Base-by-base conservation (phyloP, 2,797 vertebrate species). In the Ctenopoma multispine region DNA sequence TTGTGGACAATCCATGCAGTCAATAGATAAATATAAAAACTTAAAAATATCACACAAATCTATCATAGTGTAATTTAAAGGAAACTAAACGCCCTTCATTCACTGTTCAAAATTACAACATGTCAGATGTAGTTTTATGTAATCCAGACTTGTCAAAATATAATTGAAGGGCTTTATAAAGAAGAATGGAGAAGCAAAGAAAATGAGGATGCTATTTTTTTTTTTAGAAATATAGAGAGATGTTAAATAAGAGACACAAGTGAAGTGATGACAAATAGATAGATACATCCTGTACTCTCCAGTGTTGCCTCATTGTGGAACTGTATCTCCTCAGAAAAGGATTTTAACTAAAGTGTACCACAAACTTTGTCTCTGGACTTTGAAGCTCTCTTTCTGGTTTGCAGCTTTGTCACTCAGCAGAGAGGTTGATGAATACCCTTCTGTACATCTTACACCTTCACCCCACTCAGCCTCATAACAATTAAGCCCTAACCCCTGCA, bases 381-480 rank as follows among this genome's bases (percentile, higher is more conserved):
- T 61, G 15, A 44, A 41, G 40, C 54, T 59, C 55, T 31, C 46
- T 36, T 58, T 47, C 36, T 67, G 38, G 21, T 66, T 57, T 63
- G 38, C 44, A 31, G 51, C 29, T 64, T 27, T 2, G 41, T 81
- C 66, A 58, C 54, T 74, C 75, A 64, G 64, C 57, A 3, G 20
- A 2, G 48, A 72, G 21, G 56, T 21, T 67, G 73, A 80, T 77
- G 62, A 81, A 78, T 43, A 57, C 56, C 51, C 57, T 17, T 62
- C 53, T 38, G 4, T 43, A 29, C 61, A 51, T 63, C 64, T 65
- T 80, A 78, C 79, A 75, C 79, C 84, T 81, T 88, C 86, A 86
- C 90, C 89, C 80, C 73, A 79, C 54, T 84, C 84, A 75, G 68
- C 82, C 83, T 72, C 69, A 80, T 66, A 78, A 79, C 82, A 81